Evolutionary conservation across 2,888 invertebrate species (phyloP).

Genomic region (Tethea ocularis): DNA sequence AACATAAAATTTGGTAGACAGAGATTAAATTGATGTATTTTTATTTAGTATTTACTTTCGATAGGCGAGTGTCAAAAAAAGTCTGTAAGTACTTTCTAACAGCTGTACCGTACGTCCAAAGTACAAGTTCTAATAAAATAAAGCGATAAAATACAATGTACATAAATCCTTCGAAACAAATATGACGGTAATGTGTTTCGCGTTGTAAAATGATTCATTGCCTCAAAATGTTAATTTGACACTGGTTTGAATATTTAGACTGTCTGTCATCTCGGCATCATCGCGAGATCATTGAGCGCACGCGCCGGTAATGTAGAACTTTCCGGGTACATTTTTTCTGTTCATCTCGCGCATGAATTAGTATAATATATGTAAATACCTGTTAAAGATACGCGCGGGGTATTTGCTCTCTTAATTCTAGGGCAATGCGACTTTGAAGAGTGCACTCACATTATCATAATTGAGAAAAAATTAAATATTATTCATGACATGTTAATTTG

Average conservation of each 20-base stretch:
- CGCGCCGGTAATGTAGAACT: conserved; percentile 40
- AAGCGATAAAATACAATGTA: conserved; percentile 3
- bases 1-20: no score
- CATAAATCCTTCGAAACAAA: conserved; percentile 6
- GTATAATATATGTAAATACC: conserved; percentile 75
- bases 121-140: neutral
- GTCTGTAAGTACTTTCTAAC: neutral
- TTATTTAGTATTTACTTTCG: no score
- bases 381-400: conserved; percentile 63
- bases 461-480: conserved; percentile 77
- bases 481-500: conserved; percentile 80
- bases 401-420: conserved; percentile 73
- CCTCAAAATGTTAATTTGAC: conserved; percentile 50
- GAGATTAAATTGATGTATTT: no score
- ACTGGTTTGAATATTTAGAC: conserved; percentile 47
- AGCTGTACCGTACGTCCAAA: neutral
- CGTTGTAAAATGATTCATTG: conserved; percentile 53
- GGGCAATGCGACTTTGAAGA: conserved; percentile 57
- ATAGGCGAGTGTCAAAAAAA: no score
- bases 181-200: conserved; percentile 7
- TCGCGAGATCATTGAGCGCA: conserved; percentile 34
- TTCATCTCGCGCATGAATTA: conserved; percentile 52
- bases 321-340: conserved; percentile 59
- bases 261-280: conserved; percentile 41
- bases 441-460: conserved; percentile 63